These are phyloP conservation scores for Idaea aversata DNA, from an alignment of 2,888 invertebrate species.

Conservation along the genomic window DNA sequence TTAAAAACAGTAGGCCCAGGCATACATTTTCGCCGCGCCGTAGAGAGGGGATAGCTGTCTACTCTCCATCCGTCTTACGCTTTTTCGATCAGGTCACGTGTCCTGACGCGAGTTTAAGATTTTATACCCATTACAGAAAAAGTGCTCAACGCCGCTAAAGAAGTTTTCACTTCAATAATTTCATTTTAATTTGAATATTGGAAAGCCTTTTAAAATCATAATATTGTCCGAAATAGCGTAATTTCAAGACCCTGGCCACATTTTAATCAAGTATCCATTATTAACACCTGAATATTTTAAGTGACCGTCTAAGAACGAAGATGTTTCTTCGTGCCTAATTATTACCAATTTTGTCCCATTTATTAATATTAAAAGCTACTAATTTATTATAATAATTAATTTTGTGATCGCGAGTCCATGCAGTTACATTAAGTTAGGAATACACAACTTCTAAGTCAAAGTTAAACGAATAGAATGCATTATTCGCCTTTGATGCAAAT, in stretches of 20 bases:
- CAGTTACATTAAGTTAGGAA: not conserved
- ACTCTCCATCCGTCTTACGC: no score
- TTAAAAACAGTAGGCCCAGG: no score
- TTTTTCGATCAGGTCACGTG: no score
- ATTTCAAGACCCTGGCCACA: not conserved
- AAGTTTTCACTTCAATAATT: no score
- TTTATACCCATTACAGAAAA: no score
- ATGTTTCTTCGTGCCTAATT: not conserved
- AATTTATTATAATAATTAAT: not conserved
- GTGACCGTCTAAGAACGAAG: not conserved
- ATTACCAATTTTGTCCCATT: not conserved
- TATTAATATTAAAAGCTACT: no score
- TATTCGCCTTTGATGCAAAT: no score
- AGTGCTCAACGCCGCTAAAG: no score
- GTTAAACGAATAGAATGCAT: not conserved
- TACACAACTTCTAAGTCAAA: not conserved
- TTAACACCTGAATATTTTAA: not conserved
- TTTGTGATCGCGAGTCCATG: not conserved
- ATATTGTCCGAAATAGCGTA: not conserved
- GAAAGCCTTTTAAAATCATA: not conserved
- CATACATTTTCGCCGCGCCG: no score
- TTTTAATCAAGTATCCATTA: not conserved
- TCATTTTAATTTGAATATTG: no score
- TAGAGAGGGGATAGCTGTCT: no score
- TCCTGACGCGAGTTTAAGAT: no score